Base-by-base conservation (phyloP, 2,113 vertebrate genomes). In the Ammodytes marinus region DNA sequence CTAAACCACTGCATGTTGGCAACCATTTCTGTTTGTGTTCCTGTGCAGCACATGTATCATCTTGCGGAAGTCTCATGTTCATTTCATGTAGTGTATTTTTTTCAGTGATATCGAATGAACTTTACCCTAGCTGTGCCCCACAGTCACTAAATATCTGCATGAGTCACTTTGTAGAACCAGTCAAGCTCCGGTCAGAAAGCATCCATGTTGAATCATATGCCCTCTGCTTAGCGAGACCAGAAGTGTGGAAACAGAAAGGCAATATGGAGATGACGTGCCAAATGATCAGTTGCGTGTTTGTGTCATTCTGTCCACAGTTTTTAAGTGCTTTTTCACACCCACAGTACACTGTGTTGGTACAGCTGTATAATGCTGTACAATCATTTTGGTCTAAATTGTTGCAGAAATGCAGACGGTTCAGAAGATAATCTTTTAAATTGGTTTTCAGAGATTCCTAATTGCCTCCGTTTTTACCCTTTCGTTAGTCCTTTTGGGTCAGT, bases 161-260 rank as follows among this genome's bases (percentile, higher is more conserved):
- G 86, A 91, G 74, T 89, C 86, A 86, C 47, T 14, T 17, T 12
- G 61, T 19, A 47, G 67, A 86, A 82, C 77, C 74, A 78, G 80
- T 63, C 19, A 49, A 83, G 53, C 73, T 77, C 39, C 67, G 50
- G 64, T 85, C 83, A 60, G 5, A 59, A 77, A 67, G 65, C 67
- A 80, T 84, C 77, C 47, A 42, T 49, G 79, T 50, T 74, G 79
- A 76, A 73, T 73, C 42, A 10, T 60, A 58, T 49, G 27, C 19
- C 13, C 79, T 71, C 69, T 39, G 64, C 73, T 70, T 3, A 37
- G 69, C 5, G 40, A 37, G 65, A 47, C 9, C 61, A 85, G 70
- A 83, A 68, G 59, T 61, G 64, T 67, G 68, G 74, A 72, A 82
- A 68, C 49, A 43, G 49, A 42, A 69, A 75, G 42, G 59, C 74